Evolutionary conservation across 2,797 vertebrate species (phyloP).

Genomic region (Paedocypris micromegethes): DNA sequence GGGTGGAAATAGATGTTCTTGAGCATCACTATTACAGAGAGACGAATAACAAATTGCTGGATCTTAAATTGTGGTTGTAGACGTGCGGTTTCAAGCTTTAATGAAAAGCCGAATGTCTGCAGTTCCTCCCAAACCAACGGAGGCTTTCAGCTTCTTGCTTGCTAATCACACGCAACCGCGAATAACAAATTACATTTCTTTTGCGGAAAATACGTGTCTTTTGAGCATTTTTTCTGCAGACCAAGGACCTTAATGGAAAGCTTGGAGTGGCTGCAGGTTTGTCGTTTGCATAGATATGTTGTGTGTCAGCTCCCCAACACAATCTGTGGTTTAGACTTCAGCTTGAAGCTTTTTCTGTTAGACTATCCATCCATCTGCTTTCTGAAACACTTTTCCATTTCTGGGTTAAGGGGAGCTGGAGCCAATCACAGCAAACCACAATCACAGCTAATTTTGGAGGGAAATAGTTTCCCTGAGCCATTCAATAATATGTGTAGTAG

Average conservation of each 20-base stretch:
- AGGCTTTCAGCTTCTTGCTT: constrained; percentile 25
- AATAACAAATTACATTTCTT: constrained; percentile 35
- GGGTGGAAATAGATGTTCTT: too few species aligned
- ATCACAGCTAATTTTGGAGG: too few species aligned
- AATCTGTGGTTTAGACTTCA: constrained; percentile 12
- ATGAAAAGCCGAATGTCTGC: constrained; percentile 6
- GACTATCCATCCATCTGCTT: too few species aligned
- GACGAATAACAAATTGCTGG: background rate
- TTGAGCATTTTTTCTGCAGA: constrained; percentile 26
- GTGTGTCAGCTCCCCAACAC: constrained; percentile 12
- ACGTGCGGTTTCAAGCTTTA: constrained; percentile 17
- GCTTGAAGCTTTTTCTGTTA: background rate
- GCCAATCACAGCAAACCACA: too few species aligned
- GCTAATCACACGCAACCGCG: constrained; percentile 35
- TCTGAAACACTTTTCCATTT: too few species aligned
- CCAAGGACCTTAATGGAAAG: constrained; percentile 33
- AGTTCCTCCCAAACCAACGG: constrained; percentile 19
- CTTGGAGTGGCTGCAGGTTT: constrained; percentile 24
- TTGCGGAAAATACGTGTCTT: constrained; percentile 25
- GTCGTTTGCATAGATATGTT: constrained; percentile 21
- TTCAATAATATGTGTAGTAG: too few species aligned
- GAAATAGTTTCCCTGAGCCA: too few species aligned
- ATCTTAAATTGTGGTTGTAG: constrained; percentile 13
- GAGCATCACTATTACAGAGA: too few species aligned
- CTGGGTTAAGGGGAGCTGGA: too few species aligned